Base-by-base conservation (phyloP, 2,113 vertebrate genomes). In the Hemiprocne comata region DNA sequence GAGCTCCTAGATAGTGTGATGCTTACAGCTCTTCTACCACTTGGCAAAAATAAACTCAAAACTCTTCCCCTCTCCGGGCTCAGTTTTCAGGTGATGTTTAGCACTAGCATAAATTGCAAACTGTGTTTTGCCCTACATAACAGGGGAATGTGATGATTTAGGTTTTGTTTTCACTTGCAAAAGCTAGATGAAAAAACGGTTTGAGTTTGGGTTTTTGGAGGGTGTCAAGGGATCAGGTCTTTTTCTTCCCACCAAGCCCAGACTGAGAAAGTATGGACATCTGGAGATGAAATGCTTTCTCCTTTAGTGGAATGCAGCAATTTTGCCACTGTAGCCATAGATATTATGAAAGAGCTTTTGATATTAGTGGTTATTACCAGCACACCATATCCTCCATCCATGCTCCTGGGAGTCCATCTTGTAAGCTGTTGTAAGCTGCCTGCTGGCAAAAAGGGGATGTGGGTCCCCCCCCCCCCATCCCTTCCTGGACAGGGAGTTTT, bases 361-460 rank as follows among this genome's bases (percentile, higher is more conserved):
- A 33, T 77, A 21, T 11, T 58, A 38, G 4, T 46, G 17, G 16
- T 70, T 71, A 14, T 46, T 86, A 33, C n/a, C 7, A 17, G 26
- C 24, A 75, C 9, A 34, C 28, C 8, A 44, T 2, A 2, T 11
- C 10, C 9, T 3, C 7, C 2, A 6, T 11, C 26, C 18, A 9
- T 34, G 42, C 11, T 60, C 5, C 14, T 16, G 25, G 24, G n/a
- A 83, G n/a, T 42, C 57, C 31, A 34, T 51, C 13, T 66, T 61
- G 7, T 48, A 40, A 80, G 38, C 24, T 66, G 15, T 20, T 76
- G 25, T 53, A 73, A 23, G 24, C 44, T 48, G 4, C 16, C 31
- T 70, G 26, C 18, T 79, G 20, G 9, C 9, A 57, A 53, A 88
- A 58, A 69, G 2, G 19, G 3, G 4, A 18, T 0, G 0, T 3